Conservation (phyloP, 2,113 vertebrate species). For the Eretmodus cyanostictus region DNA sequence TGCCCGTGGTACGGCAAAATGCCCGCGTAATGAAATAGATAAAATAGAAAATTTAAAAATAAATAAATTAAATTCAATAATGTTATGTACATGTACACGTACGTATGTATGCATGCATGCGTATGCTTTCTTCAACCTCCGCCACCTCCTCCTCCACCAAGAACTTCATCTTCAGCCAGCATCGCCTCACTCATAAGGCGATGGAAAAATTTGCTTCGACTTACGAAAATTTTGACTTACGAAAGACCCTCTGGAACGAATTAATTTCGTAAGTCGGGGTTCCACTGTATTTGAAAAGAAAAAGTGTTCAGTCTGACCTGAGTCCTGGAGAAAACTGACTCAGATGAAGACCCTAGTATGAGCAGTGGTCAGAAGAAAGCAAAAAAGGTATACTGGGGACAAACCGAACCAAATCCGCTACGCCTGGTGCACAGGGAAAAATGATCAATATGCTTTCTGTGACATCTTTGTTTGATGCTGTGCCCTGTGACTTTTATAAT, state of each 20-base stretch:
- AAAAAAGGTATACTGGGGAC: not conserved
- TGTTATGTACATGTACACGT: not conserved
- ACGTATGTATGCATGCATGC: accelerated
- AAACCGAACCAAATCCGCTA: accelerated
- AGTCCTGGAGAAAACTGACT: not conserved
- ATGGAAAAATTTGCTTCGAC: not conserved
- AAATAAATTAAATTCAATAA: accelerated
- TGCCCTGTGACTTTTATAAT: not conserved
- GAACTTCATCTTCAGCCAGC: not conserved
- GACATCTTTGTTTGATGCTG: not conserved
- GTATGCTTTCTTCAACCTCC: not conserved
- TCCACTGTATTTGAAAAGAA: not conserved
- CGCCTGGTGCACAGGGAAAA: not conserved
- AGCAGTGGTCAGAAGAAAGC: not conserved
- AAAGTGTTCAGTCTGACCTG: not conserved
- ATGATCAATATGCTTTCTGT: accelerated
- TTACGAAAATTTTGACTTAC: not conserved
- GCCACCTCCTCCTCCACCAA: accelerated
- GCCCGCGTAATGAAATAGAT: accelerated
- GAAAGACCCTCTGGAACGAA: not conserved
- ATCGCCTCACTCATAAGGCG: not conserved
- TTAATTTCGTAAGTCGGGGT: not conserved
- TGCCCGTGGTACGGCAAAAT: accelerated
- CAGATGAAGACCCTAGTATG: not conserved
- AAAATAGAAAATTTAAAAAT: accelerated